These are phyloP conservation scores for Aurelia aurita DNA, from an alignment of 30 jellyfish, hydroid and myxozoan genomes.

Conservation along the genomic window DNA sequence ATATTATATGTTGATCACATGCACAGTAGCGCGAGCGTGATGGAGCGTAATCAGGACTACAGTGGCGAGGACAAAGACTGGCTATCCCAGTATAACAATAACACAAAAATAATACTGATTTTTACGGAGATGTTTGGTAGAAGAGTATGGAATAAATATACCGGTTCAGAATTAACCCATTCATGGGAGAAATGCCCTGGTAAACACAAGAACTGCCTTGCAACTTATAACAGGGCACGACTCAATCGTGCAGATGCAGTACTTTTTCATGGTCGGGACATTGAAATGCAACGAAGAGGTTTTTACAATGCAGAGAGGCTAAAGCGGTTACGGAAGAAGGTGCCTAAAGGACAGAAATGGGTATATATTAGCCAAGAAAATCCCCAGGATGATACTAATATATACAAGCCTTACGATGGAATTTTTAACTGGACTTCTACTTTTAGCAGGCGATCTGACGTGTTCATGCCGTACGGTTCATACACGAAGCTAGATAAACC, in stretches of 20 bases:
- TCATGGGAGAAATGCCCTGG: conserved; percentile 55
- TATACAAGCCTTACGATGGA: conserved; percentile 81
- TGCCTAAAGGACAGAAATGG: conserved; percentile 88
- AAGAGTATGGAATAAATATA: not conserved
- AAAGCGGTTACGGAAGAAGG: conserved; percentile 13
- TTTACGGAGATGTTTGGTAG: not conserved
- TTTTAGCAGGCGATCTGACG: conserved; percentile 77
- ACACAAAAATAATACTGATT: not conserved
- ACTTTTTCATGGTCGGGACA: conserved; percentile 86
- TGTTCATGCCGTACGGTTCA: conserved; percentile 26
- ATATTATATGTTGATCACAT: not conserved
- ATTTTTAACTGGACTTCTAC: conserved; percentile 93
- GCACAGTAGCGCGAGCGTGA: not conserved
- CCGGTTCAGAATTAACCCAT: conserved; percentile 28
- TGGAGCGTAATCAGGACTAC: not conserved
- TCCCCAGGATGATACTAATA: conserved; percentile 37
- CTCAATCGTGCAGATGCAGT: conserved; percentile 67
- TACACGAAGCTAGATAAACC: not conserved
- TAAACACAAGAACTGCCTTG: conserved; percentile 56
- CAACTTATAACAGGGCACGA: conserved; percentile 76
- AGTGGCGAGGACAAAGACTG: not conserved
- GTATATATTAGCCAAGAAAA: conserved; percentile 90
- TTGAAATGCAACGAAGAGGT: conserved; percentile 20
- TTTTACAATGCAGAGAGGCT: conserved; percentile 56
- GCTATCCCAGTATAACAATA: not conserved